Conservation (phyloP, 2,888 invertebrate species). For the Parnassius glacialis region DNA sequence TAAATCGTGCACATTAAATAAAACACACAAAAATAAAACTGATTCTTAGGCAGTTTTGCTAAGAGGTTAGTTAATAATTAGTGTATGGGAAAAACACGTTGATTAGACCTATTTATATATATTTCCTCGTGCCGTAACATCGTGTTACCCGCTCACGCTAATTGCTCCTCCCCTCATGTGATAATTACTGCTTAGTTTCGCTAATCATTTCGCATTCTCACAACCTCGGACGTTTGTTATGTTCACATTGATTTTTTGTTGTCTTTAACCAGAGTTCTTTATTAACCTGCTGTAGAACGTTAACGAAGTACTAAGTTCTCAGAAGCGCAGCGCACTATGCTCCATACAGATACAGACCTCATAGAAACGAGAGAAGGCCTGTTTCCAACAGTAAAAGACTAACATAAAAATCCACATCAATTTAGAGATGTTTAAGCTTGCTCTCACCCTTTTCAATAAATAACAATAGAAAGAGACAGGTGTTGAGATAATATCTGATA, state of each 20-base stretch:
- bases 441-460: too few species aligned
- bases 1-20: not conserved
- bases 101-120: conserved; percentile 7
- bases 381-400: too few species aligned
- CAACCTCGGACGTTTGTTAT: conserved; percentile 8
- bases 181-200: conserved; percentile 20
- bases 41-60: conserved; percentile 5
- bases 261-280: too few species aligned
- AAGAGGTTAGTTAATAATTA: conserved; percentile 4
- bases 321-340: too few species aligned
- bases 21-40: not conserved
- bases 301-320: too few species aligned
- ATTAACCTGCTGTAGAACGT: too few species aligned
- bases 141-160: conserved; percentile 7
- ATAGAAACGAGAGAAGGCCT: too few species aligned
- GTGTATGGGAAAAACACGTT: conserved; percentile 8
- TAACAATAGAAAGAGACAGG: too few species aligned
- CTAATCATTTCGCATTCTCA: conserved; percentile 17
- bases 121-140: conserved; percentile 14
- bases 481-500: too few species aligned
- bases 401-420: too few species aligned
- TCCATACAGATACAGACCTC: too few species aligned
- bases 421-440: too few species aligned
- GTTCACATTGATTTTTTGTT: not conserved
- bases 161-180: conserved; percentile 13